Evolutionary conservation across 2,113 vertebrate genomes (phyloP), one percentile per base, ranked within the genome.

Genomic region (Condylura cristata): DNA sequence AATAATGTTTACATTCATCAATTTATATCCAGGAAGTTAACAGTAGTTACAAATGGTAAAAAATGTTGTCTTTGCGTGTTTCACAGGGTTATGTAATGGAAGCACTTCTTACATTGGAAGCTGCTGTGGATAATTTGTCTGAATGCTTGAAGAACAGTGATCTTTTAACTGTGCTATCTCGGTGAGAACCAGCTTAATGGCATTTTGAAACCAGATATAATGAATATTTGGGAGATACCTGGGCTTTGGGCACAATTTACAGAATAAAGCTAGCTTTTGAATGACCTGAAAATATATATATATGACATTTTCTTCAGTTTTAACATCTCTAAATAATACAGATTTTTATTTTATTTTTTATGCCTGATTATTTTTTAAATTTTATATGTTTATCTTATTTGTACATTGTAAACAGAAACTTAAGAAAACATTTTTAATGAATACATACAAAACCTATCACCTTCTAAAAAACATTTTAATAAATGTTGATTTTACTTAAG

Each of bases 81-180:
- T 96, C 63, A 11, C 93, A 99, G 99, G 99, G 99, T 17, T 99
- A 99, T 22, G 99, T 99, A 79, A 99, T 99, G 99, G 99, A 99
- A 96, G 99, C 99, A 6, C 98, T 99, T 68, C 98, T 99, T 71
- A 99, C 99, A 6, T 97, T 99, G 98, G 99, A 99, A 97, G 99
- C 99, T 16, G 99, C 99, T 3, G 99, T 99, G 97, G 99, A 99
- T 96, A 99, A 99, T 97, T 97, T 99, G 53, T 99, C 99, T 39
- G 99, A 99, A 70, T 99, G 99, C 97, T 98, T 99, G 96, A 99
- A 99, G 98, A 99, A 99, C 98, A 99, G 98, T 51, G 99, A 99
- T 96, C 99, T 99, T 58, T 97, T 99, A 98, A 99, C 99, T 0
- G 99, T 99, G 56, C 97, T 99, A 60, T 99, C 99, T 91, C 99